These are phyloP conservation scores for Polypedilum vanderplanki DNA, from an alignment of 1,140 invertebrate species.

Conservation along the genomic window DNA sequence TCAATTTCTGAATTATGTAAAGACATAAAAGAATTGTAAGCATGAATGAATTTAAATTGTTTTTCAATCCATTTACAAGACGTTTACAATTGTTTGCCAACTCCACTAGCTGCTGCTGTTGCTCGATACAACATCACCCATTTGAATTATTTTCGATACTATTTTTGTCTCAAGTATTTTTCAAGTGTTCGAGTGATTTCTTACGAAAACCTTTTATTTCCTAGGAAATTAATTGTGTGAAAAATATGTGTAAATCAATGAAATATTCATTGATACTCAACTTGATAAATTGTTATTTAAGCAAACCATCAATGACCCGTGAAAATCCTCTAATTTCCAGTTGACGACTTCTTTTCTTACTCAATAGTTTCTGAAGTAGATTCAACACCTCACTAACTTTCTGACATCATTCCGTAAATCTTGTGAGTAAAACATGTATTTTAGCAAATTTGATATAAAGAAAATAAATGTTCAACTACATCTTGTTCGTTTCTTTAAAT, in stretches of 20 bases:
- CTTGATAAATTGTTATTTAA: constrained; percentile 20
- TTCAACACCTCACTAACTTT: constrained; percentile 37
- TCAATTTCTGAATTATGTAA: background rate
- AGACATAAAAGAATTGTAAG: background rate
- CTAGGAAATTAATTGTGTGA: constrained; percentile 33
- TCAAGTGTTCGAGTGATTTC: background rate
- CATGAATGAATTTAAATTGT: background rate
- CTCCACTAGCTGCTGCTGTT: background rate
- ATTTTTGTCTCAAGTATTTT: background rate
- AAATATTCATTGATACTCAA: constrained; percentile 37
- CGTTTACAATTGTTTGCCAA: background rate
- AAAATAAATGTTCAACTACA: constrained; percentile 29
- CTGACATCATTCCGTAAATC: constrained; percentile 39
- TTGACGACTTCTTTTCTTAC: constrained; percentile 35
- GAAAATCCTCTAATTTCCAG: constrained; percentile 33
- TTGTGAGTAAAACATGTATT: background rate
- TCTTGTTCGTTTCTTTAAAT: constrained; percentile 41
- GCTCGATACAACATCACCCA: background rate
- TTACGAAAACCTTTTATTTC: background rate
- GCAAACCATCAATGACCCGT: constrained; percentile 5
- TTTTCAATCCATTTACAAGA: background rate
- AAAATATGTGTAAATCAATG: constrained; percentile 34
- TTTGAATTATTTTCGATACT: background rate
- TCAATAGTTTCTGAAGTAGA: constrained; percentile 35
- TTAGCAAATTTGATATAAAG: background rate